These are phyloP conservation scores for Meganola albula DNA, from an alignment of 2,888 invertebrate genomes.

Conservation along the genomic window DNA sequence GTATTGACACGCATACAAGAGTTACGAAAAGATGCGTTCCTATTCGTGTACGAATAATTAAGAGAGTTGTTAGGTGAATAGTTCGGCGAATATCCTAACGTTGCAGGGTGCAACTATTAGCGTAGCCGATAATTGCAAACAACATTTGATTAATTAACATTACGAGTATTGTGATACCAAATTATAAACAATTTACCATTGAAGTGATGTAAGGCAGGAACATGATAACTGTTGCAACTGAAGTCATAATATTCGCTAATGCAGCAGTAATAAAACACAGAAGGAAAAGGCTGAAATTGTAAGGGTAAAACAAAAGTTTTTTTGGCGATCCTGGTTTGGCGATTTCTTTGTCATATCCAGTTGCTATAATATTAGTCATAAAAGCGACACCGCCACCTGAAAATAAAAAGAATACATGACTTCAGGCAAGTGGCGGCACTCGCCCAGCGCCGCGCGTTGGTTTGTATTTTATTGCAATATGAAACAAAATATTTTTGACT, in stretches of 20 bases:
- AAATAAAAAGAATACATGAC: background rate
- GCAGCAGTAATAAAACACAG: conserved; percentile 32
- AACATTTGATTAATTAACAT: too few species aligned
- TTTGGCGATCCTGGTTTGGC: conserved; percentile 25
- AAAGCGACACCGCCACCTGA: conserved; percentile 9
- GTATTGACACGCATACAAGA: too few species aligned
- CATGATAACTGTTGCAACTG: conserved; percentile 33
- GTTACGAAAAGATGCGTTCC: too few species aligned
- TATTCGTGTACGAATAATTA: too few species aligned
- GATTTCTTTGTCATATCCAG: conserved; percentile 21
- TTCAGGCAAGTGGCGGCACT: background rate
- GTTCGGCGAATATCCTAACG: too few species aligned
- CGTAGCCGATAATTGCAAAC: too few species aligned
- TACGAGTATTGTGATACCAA: too few species aligned
- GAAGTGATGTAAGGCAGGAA: conserved; percentile 42
- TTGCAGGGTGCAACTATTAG: too few species aligned
- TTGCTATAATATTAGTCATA: conserved; percentile 11
- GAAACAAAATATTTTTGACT: too few species aligned
- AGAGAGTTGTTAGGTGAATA: too few species aligned
- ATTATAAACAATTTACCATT: conserved; percentile 47
- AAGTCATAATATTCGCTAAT: conserved; percentile 39
- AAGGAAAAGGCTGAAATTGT: conserved; percentile 24
- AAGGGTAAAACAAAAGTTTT: background rate
- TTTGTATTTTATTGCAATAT: too few species aligned
- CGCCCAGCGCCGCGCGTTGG: too few species aligned